These are phyloP conservation scores for Pseudonaja textilis DNA, from an alignment of 2,113 vertebrate genomes.

Conservation along the genomic window DNA sequence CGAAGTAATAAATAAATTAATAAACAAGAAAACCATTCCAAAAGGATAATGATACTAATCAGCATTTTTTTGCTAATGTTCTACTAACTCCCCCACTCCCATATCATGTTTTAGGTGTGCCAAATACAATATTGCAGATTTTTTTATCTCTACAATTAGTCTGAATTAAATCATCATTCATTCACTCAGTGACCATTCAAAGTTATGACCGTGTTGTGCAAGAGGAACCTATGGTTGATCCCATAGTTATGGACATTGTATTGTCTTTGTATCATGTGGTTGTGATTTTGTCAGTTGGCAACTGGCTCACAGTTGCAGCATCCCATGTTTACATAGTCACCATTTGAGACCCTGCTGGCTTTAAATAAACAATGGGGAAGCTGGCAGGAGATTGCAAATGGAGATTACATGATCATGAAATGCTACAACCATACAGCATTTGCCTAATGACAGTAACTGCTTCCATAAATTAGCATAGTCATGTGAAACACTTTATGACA, in stretches of 20 bases:
- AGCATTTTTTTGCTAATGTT: background rate
- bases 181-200: background rate
- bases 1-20: background rate
- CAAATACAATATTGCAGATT: background rate
- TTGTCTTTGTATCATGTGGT: background rate
- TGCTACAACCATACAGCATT: background rate
- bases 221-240: background rate
- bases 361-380: background rate
- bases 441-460: background rate
- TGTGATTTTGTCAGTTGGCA: background rate
- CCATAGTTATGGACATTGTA: background rate
- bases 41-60: background rate
- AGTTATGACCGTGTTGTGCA: background rate
- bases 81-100: accelerated
- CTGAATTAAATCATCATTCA: background rate
- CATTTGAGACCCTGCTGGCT: background rate
- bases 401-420: background rate
- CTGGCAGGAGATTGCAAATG: background rate
- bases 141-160: background rate
- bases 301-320: background rate
- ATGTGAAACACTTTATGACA: background rate
- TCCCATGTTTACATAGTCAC: background rate
- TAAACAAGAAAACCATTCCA: background rate
- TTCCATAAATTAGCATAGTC: background rate
- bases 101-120: background rate